Evolutionary conservation across 2,888 invertebrate genomes (phyloP), one percentile per base, ranked within the genome.

Genomic region (Trichopria drosophilae): DNA sequence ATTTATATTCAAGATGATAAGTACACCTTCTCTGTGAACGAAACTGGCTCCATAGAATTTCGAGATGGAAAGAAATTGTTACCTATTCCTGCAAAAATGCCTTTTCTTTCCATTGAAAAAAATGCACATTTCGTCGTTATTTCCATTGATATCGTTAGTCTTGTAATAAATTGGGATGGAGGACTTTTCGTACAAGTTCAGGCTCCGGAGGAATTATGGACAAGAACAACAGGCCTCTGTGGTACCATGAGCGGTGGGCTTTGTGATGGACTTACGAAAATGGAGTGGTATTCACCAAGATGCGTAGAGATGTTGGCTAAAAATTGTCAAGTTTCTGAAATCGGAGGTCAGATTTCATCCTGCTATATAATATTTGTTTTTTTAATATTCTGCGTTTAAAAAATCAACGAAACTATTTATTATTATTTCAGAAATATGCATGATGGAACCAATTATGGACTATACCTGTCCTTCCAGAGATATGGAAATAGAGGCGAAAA

Each of bases 161-260:
- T 87, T 16, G 80, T 81, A 22, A 63, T 93, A 43, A 84, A 85
- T 57, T 94, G 93, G 93, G 90, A 93, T 15, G 67, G 69, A 2
- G 49, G 24, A 3, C 34, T 57, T 5, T 72, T 85, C 53, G 77
- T 91, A 4, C 78, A 85, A 54, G 76, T 90, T 0, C 84, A 86
- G 67, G 85, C 84, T 7, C 79, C 82, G 1, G 82, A 86, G 18
- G 79, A 80, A 2, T 72, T 89, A 24, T 91, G 90, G 87, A 88
- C 88, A 65, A 83, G 85, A 63, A 88, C 90, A 0, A 84, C 84
- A 54, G 94, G 93, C 45, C 77, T 94, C 0, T 94, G 94, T 68
- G 93, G 94, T 0, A 80, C 79, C 0, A 76, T 90, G 60, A 88
- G 93, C 71, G 87, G 88, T 0, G 80, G 84, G 62, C 74, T 78